A percentile compares a stretch with the other conserved stretches of the same genome.
These are phyloP conservation scores for Pterobdella sp. DNA, from an alignment of 2,888 invertebrate species.

Conservation along the genomic window DNA sequence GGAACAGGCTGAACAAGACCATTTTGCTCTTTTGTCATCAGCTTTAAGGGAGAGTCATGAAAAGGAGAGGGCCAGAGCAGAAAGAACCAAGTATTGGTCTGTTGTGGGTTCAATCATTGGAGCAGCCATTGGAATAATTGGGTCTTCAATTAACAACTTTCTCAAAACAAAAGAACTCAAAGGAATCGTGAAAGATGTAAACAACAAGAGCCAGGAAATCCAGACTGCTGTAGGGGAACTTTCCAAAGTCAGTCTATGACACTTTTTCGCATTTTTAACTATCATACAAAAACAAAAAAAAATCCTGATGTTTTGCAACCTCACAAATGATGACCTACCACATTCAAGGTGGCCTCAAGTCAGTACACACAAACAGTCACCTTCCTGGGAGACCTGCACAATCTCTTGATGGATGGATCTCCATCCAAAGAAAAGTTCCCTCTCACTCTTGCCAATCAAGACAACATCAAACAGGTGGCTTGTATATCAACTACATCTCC, in stretches of 20 bases:
- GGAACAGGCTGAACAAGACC: conserved; percentile 66
- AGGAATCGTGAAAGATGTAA: conserved; percentile 55
- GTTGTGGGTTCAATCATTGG: conserved; percentile 66
- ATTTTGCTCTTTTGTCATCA: conserved; percentile 64
- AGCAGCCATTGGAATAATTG: conserved; percentile 59
- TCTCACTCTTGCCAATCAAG: not conserved
- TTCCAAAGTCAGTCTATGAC: conserved; percentile 29
- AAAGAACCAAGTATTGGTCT: conserved; percentile 76
- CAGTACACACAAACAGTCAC: conserved; percentile 2
- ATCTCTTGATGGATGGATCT: conserved; percentile 17
- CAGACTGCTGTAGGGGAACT: conserved; percentile 33
- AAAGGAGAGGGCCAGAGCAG: conserved; percentile 69
- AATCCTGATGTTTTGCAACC: not conserved
- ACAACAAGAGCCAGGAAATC: conserved; percentile 35
- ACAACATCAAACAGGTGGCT: conserved; percentile 14
- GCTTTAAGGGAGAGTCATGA: conserved; percentile 74
- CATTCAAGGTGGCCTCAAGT: not conserved
- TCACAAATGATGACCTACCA: not conserved
- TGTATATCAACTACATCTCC: no score
- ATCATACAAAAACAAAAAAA: no score
- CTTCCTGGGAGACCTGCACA: conserved; percentile 33
- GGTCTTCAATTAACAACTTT: conserved; percentile 62
- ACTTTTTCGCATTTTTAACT: not conserved
- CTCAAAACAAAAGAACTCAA: conserved; percentile 62
- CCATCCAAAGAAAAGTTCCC: not conserved